These are phyloP conservation scores for Ostrea denselamellosa DNA, from an alignment of 1,140 invertebrate genomes.

Conservation along the genomic window DNA sequence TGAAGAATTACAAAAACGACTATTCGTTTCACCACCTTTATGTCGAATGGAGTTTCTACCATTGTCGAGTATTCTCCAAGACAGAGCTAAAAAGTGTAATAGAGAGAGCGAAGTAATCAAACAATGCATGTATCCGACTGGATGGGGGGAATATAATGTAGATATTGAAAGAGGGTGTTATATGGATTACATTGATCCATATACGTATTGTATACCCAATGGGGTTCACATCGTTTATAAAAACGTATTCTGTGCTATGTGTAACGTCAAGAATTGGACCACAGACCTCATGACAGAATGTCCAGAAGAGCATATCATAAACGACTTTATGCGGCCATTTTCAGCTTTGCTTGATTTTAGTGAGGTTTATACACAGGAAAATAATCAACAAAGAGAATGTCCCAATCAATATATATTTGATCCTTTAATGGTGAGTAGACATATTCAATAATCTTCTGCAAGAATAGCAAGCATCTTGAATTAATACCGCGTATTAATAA, in stretches of 20 bases:
- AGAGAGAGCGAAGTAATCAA: neutral
- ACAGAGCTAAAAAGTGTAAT: neutral
- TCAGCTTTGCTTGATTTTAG: neutral
- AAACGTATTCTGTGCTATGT: conserved; percentile 16
- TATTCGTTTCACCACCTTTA: neutral
- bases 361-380: neutral
- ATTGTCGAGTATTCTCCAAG: neutral
- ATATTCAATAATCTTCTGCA: no score
- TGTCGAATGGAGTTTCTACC: neutral
- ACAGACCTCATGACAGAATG: neutral
- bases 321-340: neutral
- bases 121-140: neutral
- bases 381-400: neutral
- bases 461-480: no score
- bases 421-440: neutral
- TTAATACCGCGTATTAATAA: no score
- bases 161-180: neutral
- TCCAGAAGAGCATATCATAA: neutral
- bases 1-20: neutral
- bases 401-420: neutral
- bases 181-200: neutral
- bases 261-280: neutral
- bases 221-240: neutral
- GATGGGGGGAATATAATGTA: neutral
- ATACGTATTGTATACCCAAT: neutral